Percentiles rank a stretch among this genome's conserved stretches.
phyloP scores from a whole-genome alignment of 2,113 vertebrate genomes.

The Ginglymostoma cirratum region DNA sequence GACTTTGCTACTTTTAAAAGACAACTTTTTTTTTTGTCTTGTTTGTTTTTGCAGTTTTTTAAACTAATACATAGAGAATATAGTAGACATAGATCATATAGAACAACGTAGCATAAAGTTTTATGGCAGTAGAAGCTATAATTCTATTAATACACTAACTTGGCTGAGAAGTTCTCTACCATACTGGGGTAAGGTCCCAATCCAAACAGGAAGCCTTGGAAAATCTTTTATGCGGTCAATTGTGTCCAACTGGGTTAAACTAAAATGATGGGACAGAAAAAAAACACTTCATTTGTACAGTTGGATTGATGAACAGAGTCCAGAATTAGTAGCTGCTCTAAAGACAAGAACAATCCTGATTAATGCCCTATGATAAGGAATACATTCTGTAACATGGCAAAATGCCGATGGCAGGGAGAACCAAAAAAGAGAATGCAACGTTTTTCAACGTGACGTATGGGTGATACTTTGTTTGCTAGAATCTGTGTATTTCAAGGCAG shows the following conservation, averaged over 20 bases:
- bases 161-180: background rate
- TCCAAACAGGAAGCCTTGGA: background rate
- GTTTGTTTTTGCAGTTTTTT: background rate
- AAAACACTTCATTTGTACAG: background rate
- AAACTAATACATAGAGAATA: background rate
- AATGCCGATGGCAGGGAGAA: background rate
- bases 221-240: background rate
- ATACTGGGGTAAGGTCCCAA: background rate
- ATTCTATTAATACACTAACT: background rate
- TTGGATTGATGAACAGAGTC: background rate
- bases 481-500: background rate
- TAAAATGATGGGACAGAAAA: background rate
- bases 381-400: background rate
- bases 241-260: background rate
- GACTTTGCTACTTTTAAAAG: background rate
- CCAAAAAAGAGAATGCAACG: background rate
- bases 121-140: background rate
- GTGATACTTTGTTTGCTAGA: background rate
- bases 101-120: background rate
- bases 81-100: background rate
- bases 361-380: background rate
- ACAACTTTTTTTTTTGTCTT: background rate
- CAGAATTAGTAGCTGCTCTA: background rate
- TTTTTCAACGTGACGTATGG: background rate
- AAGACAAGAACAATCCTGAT: background rate